These are phyloP conservation scores for Ypsolopha sequella DNA, from an alignment of 2,888 invertebrate species.

Conservation along the genomic window DNA sequence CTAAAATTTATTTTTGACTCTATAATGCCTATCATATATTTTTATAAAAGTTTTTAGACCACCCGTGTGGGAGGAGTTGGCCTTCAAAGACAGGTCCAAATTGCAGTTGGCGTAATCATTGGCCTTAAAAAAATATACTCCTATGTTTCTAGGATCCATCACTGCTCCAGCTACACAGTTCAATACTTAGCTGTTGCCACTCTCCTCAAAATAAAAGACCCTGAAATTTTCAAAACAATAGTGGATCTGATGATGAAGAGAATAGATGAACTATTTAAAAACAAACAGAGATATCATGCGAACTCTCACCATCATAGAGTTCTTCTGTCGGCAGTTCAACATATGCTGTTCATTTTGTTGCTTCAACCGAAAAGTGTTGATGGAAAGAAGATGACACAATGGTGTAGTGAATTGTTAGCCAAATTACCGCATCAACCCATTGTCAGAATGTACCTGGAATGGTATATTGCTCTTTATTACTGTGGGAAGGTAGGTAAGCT, in stretches of 20 bases:
- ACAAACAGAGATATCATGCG: slow-evolving; percentile 51
- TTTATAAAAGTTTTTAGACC: too few relatives aligned
- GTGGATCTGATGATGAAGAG: slow-evolving; percentile 30
- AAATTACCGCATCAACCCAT: slow-evolving; percentile 52
- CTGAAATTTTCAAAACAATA: slow-evolving; percentile 25
- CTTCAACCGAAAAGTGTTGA: slow-evolving; percentile 22
- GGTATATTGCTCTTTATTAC: slow-evolving; percentile 43
- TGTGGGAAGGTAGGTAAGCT: slow-evolving; percentile 34
- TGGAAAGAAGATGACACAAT: slow-evolving; percentile 20
- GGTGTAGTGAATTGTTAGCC: slow-evolving; percentile 41
- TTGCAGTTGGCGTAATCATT: too few relatives aligned
- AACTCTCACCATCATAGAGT: slow-evolving; percentile 46
- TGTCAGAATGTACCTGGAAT: slow-evolving; percentile 46
- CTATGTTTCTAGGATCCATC: too few relatives aligned
- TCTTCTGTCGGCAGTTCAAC: slow-evolving; percentile 42
- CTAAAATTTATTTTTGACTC: too few relatives aligned
- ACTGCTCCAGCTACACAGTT: slow-evolving; percentile 11
- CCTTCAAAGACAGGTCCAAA: too few relatives aligned
- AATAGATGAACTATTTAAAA: slow-evolving; percentile 35
- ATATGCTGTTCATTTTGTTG: slow-evolving; percentile 32
- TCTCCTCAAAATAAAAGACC: slow-evolving; percentile 29
- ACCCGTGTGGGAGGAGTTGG: too few relatives aligned
- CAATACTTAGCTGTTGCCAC: slow-evolving; percentile 29
- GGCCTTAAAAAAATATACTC: too few relatives aligned
- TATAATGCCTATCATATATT: too few relatives aligned